Percentiles rank a stretch among this genome's conserved stretches.
Conservation (phyloP, 1,140 invertebrate species). For the Bombus polaris region DNA sequence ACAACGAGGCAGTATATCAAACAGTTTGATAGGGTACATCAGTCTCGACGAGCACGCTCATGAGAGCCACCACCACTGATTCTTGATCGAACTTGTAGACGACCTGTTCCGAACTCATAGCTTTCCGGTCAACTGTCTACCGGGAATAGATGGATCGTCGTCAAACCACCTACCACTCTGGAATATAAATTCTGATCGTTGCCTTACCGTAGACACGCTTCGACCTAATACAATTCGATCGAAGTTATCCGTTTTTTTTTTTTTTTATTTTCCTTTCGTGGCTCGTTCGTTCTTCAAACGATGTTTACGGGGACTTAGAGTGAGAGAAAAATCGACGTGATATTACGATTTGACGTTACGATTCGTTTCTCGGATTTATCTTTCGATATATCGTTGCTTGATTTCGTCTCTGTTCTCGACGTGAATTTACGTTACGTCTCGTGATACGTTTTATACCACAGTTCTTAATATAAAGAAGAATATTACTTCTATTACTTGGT, state of each 20-base stretch:
- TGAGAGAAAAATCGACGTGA: background rate
- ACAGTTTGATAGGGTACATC: constrained; percentile 40
- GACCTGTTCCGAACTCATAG: constrained; percentile 1
- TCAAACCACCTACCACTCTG: constrained; percentile 1
- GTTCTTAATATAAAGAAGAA: too few relatives aligned
- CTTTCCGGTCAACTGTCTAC: constrained; percentile 28
- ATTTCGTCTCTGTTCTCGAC: background rate
- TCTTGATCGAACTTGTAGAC: constrained; percentile 36
- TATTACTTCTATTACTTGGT: too few relatives aligned
- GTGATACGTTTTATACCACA: too few relatives aligned
- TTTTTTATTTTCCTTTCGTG: background rate
- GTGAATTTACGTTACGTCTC: too few relatives aligned
- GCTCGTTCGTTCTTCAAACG: background rate
- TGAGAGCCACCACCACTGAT: constrained; percentile 24
- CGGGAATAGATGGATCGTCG: constrained; percentile 25
- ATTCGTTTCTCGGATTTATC: background rate
- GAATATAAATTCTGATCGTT: constrained; percentile 17
- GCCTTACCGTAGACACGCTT: background rate
- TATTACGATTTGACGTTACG: background rate
- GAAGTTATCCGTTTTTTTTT: background rate
- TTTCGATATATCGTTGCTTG: background rate
- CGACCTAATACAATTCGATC: background rate
- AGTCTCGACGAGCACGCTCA: constrained; percentile 33
- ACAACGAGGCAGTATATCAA: constrained; percentile 36
- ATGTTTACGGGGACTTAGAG: background rate